Base-by-base conservation (phyloP, 2,797 vertebrate species). In the Bucorvus abyssinicus region DNA sequence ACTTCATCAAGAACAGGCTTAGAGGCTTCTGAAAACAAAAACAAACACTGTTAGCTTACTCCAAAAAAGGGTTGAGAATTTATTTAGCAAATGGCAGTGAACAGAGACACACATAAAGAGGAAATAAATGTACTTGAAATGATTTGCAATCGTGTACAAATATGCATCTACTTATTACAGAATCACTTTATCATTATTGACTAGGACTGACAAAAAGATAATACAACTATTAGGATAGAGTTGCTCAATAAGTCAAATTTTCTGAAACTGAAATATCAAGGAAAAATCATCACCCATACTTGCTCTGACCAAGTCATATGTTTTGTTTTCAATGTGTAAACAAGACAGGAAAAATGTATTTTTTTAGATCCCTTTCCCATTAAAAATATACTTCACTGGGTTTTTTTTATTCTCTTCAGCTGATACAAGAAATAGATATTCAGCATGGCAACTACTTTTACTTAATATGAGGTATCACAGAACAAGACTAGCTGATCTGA, bases 1-100 rank as follows among this genome's bases (percentile, higher is more conserved):
- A 99, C 98, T 97, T 99, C 98, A 96, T 99, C 99, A 96, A 98
- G 97, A 75, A 97, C 67, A 59, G 99, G 98, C 89, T 98, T 97
- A 86, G 98, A 98, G 67, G 98, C 98, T 68, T 99, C 99, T 99
- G 97, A 76, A 96, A 87, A 77, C 53, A 85, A 94, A 91, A 96
- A 16, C 24, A 89, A 95, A 57, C 16, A 93, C 3, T 50, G 47
- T 59, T 83, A 50, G 78, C 27, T 87, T 92, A 92, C 74, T 96
- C 50, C 49, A 65, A 89, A 90, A 40, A 91, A 85, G 17, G 32
- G 8, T 56, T 93, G 76, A 65, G n/a, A 87, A 95, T 80, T 91
- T 90, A n/a, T 63, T 92, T 78, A 55, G 16, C 64, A 77, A 77
- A 93, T 76, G 14, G 6, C 57, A 87, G 12, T 79, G 11, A 93